Evolutionary conservation across 1,140 invertebrate species (phyloP).

Genomic region (Thaumatotibia leucotreta): DNA sequence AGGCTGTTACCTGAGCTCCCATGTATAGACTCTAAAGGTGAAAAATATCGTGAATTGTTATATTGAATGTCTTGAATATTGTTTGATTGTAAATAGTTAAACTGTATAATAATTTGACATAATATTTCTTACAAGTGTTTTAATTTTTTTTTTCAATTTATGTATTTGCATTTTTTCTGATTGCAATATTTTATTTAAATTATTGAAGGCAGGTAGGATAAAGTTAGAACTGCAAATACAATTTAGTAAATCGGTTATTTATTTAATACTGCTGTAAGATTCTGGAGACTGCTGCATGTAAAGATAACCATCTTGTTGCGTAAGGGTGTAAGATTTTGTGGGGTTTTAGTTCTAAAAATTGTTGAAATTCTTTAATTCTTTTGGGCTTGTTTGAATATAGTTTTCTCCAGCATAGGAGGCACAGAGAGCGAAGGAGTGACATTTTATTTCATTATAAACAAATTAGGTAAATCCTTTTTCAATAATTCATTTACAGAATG

Average conservation of each 20-base stretch:
- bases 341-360: conserved; percentile 31
- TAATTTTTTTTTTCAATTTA: background rate
- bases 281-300: no score
- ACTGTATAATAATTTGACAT: background rate
- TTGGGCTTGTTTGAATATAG: conserved; percentile 28
- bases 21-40: background rate
- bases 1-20: background rate
- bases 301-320: no score
- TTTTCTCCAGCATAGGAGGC: no score
- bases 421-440: no score
- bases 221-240: conserved; percentile 3
- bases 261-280: conserved; percentile 33
- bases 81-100: background rate
- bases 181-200: background rate
- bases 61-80: background rate
- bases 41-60: background rate
- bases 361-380: conserved; percentile 24
- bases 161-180: background rate
- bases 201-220: conserved; percentile 8
- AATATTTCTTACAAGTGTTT: background rate
- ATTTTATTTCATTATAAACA: conserved; percentile 17
- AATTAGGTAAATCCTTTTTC: no score
- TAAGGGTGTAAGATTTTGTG: no score
- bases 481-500: no score
- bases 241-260: background rate